Base-by-base conservation (phyloP, 2,113 vertebrate species). In the Corydoras maculifer region DNA sequence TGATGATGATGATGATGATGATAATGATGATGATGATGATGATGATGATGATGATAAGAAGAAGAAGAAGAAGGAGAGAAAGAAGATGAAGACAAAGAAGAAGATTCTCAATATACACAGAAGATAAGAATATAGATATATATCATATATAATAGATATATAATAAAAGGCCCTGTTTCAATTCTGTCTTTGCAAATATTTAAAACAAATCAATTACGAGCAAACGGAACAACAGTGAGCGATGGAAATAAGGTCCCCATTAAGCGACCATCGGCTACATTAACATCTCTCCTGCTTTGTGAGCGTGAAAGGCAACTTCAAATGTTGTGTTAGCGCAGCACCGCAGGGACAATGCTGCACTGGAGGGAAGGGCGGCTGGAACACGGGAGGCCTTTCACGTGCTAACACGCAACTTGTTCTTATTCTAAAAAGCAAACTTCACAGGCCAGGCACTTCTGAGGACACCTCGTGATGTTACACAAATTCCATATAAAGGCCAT, bases 401-500 rank as follows among this genome's bases (percentile, higher is more conserved):
- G 81, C 58, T 73, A 72, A 83, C 67, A 65, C 65, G 76, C 70
- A 70, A 65, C 68, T 78, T 84, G 69, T 75, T 71, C 76, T 50
- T 70, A 70, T 74, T 70, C 50, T 63, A 68, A 61, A 66, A 75
- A 74, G 49, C 67, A 68, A 59, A 69, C 75, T 75, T 70, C 60
- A 68, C 75, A 79, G 65, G 74, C 75, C 75, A 68, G 58, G 25
- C 35, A 62, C 70, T 72, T 65, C 15, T 70, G 62, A 68, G 66
- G 67, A 73, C 74, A 58, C 76, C 75, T 77, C 51, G 65, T 69
- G 63, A 82, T 75, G 54, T n/a, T 76, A 77, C 74, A 65, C 60
- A 64, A 73, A 80, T 78, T 72, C 6, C 85, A 84, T 84, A 88
- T 84, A 75, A 64, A 82, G 60, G 70, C 68, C 69, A 65, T 75